Evolutionary conservation across 1,140 invertebrate species (phyloP).

Genomic region (Conus ventricosus): DNA sequence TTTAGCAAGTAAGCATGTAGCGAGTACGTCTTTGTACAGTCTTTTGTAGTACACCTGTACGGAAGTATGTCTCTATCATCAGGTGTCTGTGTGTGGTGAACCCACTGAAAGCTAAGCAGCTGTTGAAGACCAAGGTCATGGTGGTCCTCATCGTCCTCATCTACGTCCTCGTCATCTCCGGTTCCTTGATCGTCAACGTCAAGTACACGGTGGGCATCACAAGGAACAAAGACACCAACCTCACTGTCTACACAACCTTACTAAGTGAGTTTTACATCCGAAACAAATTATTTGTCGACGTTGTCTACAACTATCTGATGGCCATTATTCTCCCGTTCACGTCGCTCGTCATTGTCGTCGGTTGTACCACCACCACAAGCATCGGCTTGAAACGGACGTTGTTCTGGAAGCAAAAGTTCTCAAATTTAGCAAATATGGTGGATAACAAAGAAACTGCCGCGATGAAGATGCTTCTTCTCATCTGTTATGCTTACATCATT

Average conservation of each 20-base stretch:
- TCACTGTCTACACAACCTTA: neutral
- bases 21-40: too few relatives aligned
- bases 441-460: neutral
- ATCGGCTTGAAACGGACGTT: constrained; percentile 1
- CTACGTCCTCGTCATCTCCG: constrained; percentile 18
- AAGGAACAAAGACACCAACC: neutral
- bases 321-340: constrained; percentile 33
- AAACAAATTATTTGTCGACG: constrained; percentile 11
- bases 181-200: constrained; percentile 19
- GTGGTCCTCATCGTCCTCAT: neutral
- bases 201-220: constrained; percentile 17
- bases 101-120: constrained; percentile 9
- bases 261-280: constrained; percentile 13
- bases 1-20: too few relatives aligned
- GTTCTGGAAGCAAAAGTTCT: neutral
- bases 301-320: constrained; percentile 26
- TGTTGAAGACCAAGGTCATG: constrained; percentile 21
- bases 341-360: constrained; percentile 23
- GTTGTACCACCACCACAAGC: constrained; percentile 20
- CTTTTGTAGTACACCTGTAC: too few relatives aligned
- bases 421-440: neutral
- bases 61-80: too few relatives aligned
- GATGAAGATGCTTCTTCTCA: constrained; percentile 22
- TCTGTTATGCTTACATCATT: constrained; percentile 28
- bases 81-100: constrained; percentile 20